Evolutionary conservation across 2,113 vertebrate genomes (phyloP).

Genomic region (Tyto alba): DNA sequence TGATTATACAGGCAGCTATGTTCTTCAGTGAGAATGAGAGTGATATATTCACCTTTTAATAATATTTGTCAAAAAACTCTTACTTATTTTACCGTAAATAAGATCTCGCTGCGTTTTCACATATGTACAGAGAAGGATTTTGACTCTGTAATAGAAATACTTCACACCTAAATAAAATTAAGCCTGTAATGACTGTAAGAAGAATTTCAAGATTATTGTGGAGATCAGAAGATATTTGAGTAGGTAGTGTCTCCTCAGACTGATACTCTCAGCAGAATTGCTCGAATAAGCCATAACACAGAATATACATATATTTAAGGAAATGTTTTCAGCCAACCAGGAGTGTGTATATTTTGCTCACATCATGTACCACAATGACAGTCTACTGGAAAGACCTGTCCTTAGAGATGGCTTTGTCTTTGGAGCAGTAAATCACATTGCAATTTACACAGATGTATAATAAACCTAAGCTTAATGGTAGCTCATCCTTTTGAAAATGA

Average conservation of each 20-base stretch:
- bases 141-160: neutral
- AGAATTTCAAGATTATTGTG: neutral
- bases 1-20: neutral
- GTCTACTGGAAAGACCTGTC: neutral
- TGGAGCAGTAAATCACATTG: neutral
- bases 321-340: neutral
- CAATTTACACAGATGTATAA: neutral
- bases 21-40: neutral
- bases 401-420: neutral
- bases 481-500: slow-evolving; percentile 40
- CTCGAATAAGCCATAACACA: neutral
- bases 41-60: neutral
- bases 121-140: neutral
- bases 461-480: neutral
- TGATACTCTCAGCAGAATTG: neutral
- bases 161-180: neutral
- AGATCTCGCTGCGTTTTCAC: neutral
- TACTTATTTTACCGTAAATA: neutral
- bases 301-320: neutral
- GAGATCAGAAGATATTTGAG: neutral
- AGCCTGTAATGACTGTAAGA: neutral
- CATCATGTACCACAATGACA: neutral
- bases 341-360: neutral
- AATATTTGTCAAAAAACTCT: neutral
- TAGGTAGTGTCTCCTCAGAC: neutral